A percentile compares a stretch with the other conserved stretches of the same genome.
These are phyloP conservation scores for Monodelphis domestica DNA, from an alignment of 2,797 vertebrate genomes.

Conservation along the genomic window DNA sequence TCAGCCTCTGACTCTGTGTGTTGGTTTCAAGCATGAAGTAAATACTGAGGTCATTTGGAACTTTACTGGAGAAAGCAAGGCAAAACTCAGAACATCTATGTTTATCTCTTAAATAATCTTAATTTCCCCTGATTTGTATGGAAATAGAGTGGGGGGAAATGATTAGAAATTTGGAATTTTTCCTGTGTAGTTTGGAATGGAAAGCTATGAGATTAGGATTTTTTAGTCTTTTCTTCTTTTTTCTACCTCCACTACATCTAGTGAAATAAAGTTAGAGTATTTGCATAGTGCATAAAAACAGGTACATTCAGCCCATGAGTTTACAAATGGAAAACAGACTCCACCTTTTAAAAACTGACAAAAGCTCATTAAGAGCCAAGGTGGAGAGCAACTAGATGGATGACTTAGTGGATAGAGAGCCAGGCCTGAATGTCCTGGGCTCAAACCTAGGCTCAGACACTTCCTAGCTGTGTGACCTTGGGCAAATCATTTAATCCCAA, in stretches of 20 bases:
- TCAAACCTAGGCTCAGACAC: too few relatives aligned
- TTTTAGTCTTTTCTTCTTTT: not conserved
- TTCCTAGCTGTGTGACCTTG: too few relatives aligned
- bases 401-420: too few relatives aligned
- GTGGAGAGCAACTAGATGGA: too few relatives aligned
- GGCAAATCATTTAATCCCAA: too few relatives aligned
- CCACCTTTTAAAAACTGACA: not conserved
- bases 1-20: not conserved
- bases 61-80: conserved; percentile 3
- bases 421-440: too few relatives aligned
- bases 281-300: not conserved
- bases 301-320: not conserved
- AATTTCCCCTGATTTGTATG: conserved; percentile 11
- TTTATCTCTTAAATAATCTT: not conserved
- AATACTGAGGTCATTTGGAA: conserved; percentile 28
- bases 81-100: not conserved
- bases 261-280: not conserved
- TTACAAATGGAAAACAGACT: not conserved
- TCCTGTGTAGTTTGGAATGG: not conserved
- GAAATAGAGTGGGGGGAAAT: conserved; percentile 8
- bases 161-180: not conserved
- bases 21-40: not conserved
- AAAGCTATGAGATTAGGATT: not conserved
- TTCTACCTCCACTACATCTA: not conserved
- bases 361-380: not conserved